A percentile compares a stretch with the other conserved stretches of the same genome.
Conservation (phyloP, 2,113 vertebrate genomes). For the Triplophysa tibetana region DNA sequence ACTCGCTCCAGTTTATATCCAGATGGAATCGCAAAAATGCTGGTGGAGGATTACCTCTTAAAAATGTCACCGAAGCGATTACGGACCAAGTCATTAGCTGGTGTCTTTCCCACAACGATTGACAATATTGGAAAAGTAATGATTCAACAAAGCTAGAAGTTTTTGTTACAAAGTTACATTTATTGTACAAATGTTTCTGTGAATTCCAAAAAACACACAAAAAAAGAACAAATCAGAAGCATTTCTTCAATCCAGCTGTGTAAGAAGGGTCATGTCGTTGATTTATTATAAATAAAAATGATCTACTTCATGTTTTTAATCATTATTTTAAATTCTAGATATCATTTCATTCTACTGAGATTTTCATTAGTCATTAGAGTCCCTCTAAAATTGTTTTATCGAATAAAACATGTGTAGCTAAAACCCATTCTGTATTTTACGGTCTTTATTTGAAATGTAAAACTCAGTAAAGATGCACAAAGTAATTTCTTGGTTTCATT, state of each 20-base stretch:
- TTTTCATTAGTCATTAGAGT: too few relatives aligned
- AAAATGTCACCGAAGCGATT: slow-evolving; percentile 22
- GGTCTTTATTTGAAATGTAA: too few relatives aligned
- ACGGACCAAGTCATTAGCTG: slow-evolving; percentile 1
- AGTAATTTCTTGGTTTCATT: neutral
- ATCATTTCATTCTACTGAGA: neutral
- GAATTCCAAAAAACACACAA: slow-evolving; percentile 12
- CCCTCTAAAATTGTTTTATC: too few relatives aligned
- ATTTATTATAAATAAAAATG: neutral
- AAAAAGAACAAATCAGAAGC: neutral
- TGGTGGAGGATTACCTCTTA: slow-evolving; percentile 13
- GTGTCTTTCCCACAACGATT: slow-evolving; percentile 37
- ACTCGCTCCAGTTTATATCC: slow-evolving; percentile 30
- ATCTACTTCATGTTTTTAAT: slow-evolving; percentile 18
- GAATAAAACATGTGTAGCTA: neutral
- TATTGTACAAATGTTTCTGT: slow-evolving; percentile 14
- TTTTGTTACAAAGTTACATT: slow-evolving; percentile 32
- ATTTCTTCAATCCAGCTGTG: slow-evolving; percentile 22
- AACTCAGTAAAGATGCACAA: neutral
- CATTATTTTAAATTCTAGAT: neutral
- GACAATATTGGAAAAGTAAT: slow-evolving; percentile 7
- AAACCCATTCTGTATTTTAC: neutral
- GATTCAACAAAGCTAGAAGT: neutral
- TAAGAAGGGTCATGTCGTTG: slow-evolving; percentile 2
- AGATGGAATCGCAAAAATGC: slow-evolving; percentile 41